Evolutionary conservation across 2,113 vertebrate species (phyloP).

Genomic region (Prunella himalayana): DNA sequence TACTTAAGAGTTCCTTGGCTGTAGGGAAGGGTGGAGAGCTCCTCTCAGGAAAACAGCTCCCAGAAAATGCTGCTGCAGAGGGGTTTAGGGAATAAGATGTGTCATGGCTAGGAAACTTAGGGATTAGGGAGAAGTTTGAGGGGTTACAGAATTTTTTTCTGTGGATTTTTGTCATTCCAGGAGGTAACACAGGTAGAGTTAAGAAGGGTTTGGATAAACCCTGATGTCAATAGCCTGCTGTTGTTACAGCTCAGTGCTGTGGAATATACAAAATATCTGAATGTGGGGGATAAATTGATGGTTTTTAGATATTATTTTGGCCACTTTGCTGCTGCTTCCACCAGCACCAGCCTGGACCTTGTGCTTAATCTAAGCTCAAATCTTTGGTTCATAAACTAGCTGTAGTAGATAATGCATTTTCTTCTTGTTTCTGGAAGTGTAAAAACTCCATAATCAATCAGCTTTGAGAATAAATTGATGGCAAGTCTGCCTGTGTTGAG

Average conservation of each 20-base stretch:
- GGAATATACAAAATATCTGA: background rate
- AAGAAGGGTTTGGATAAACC: background rate
- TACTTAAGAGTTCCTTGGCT: background rate
- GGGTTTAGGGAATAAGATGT: background rate
- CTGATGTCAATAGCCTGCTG: fast-evolving
- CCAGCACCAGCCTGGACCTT: background rate
- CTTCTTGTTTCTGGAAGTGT: background rate
- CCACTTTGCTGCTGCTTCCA: background rate
- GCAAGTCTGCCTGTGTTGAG: background rate
- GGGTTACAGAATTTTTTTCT: background rate
- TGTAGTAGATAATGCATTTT: background rate
- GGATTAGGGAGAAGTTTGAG: background rate
- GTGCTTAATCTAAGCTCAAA: background rate
- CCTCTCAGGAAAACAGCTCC: background rate
- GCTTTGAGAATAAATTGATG: background rate
- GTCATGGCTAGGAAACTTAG: background rate
- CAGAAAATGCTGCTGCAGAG: background rate
- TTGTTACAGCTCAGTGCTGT: background rate
- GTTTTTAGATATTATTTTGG: background rate
- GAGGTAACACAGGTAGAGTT: background rate
- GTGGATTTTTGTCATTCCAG: background rate
- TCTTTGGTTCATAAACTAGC: background rate
- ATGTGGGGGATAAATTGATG: background rate
- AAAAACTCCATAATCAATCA: background rate
- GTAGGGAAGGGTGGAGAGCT: background rate